phyloP scores from a whole-genome alignment of 2,888 invertebrate species.

The Agapostemon virescens region DNA sequence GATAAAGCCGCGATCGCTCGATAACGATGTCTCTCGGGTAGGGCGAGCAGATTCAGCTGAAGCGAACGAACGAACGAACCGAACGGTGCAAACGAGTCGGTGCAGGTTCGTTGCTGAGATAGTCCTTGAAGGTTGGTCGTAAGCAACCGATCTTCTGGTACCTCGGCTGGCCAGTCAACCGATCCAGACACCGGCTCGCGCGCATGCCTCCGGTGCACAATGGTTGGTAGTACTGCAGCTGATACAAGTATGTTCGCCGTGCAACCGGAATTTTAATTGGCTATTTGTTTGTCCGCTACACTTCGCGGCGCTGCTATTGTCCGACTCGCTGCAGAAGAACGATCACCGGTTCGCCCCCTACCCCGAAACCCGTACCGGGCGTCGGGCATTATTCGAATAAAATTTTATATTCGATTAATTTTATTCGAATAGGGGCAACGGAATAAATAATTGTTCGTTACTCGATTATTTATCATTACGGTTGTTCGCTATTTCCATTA shows the following conservation, averaged over 20 bases:
- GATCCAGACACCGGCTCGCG: conserved; percentile 70
- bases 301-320: conserved; percentile 73
- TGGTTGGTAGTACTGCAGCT: conserved; percentile 73
- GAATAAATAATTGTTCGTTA: conserved; percentile 5
- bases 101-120: conserved; percentile 49
- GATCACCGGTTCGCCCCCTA: conserved; percentile 47
- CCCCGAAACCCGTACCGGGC: neutral
- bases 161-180: conserved; percentile 65
- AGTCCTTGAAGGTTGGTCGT: conserved; percentile 66
- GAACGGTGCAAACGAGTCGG: conserved; percentile 66
- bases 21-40: conserved; percentile 60
- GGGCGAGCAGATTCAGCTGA: conserved; percentile 51
- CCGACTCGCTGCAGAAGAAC: conserved; percentile 62
- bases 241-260: conserved; percentile 76
- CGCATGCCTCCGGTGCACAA: conserved; percentile 73
- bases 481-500: neutral
- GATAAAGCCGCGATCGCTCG: conserved; percentile 62
- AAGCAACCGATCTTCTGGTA: conserved; percentile 71
- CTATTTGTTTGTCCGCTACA: conserved; percentile 77
- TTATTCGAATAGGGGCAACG: neutral
- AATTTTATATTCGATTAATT: too few relatives aligned
- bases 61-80: neutral
- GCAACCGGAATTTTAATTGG: conserved; percentile 78
- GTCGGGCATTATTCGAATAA: conserved; percentile 1
- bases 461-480: neutral